Conservation (phyloP, 92 coral and sea anemone species). For the Parazoanthus atlanticus region DNA sequence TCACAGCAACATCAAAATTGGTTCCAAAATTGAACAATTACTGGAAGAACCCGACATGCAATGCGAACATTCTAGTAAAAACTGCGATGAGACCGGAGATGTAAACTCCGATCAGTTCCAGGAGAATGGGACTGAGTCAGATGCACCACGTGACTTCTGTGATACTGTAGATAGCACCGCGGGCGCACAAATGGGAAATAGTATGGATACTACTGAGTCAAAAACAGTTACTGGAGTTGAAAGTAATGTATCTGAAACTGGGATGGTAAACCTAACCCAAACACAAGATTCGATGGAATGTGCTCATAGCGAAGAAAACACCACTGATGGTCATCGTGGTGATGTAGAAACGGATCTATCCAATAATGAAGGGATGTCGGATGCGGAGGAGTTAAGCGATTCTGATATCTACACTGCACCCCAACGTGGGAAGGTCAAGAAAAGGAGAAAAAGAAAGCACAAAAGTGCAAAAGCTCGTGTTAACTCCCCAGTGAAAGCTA, state of each 20-base stretch:
- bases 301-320: constrained; percentile 3
- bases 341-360: constrained; percentile 79
- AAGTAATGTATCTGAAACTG: constrained; percentile 17
- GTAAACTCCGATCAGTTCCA: background rate
- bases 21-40: constrained; percentile 64
- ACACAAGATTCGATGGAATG: constrained; percentile 13
- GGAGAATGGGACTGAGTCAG: constrained; percentile 30
- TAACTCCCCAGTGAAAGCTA: constrained; percentile 38
- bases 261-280: background rate
- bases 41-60: constrained; percentile 87
- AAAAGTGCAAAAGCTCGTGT: constrained; percentile 49
- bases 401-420: constrained; percentile 57
- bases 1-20: constrained; percentile 86
- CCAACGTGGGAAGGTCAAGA: constrained; percentile 69
- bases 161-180: background rate
- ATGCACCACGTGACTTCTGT: background rate
- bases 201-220: background rate
- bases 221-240: constrained; percentile 9
- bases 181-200: constrained; percentile 16
- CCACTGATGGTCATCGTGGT: constrained; percentile 5
- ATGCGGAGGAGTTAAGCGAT: constrained; percentile 85
- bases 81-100: constrained; percentile 38
- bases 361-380: constrained; percentile 86
- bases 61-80: constrained; percentile 89
- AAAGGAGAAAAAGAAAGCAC: constrained; percentile 72